Evolutionary conservation across 2,888 invertebrate species (phyloP).

Genomic region (Strigamia maritima): DNA sequence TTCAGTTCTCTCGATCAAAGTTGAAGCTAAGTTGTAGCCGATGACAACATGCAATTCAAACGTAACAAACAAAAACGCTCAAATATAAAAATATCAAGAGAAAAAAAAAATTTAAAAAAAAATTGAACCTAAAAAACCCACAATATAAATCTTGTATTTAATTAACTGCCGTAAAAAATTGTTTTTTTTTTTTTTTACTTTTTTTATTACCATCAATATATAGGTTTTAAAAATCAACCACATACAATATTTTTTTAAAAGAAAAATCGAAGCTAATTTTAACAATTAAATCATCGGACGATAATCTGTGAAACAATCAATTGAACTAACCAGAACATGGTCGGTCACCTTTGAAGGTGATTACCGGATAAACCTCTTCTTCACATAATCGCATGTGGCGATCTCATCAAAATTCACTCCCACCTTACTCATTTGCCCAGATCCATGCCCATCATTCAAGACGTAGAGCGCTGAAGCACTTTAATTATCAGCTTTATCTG

Average conservation of each 20-base stretch:
- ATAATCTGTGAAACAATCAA: slow-evolving; percentile 5
- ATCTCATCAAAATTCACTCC: slow-evolving; percentile 34
- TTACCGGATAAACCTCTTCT: not conserved
- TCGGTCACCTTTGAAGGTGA: slow-evolving; percentile 9
- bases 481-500: slow-evolving; percentile 15
- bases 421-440: slow-evolving; percentile 30
- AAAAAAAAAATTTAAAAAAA: not conserved
- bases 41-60: slow-evolving; percentile 20
- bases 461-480: not conserved
- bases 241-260: not conserved
- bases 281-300: not conserved
- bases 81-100: not conserved
- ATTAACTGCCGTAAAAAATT: not conserved
- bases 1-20: not conserved
- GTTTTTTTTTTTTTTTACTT: not conserved
- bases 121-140: too few relatives aligned
- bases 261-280: not conserved
- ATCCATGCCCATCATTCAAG: slow-evolving; percentile 30
- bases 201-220: not conserved
- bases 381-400: not conserved
- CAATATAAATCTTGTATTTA: slow-evolving; percentile 13
- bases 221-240: not conserved
- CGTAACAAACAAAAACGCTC: not conserved
- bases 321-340: not conserved
- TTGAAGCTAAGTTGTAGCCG: not conserved